phyloP scores from a whole-genome alignment of 2,888 invertebrate species.

The Mimachlamys varia region DNA sequence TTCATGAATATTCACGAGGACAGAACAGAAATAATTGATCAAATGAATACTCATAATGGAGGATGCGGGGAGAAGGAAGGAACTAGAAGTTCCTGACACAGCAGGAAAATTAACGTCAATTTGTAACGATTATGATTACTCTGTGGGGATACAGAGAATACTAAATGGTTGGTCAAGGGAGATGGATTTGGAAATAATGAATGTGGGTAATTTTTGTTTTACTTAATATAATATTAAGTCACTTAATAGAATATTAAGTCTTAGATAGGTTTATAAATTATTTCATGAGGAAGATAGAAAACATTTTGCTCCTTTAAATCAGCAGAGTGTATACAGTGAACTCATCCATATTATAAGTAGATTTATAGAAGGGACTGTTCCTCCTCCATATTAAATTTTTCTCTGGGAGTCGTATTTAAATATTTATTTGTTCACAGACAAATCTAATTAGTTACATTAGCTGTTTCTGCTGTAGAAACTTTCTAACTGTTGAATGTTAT shows the following conservation, averaged over 20 bases:
- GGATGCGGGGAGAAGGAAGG: not conserved
- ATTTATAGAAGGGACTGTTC: too few relatives aligned
- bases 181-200: not conserved
- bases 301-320: not conserved
- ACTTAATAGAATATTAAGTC: not conserved
- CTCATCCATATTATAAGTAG: not conserved
- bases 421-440: not conserved
- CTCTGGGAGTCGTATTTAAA: not conserved
- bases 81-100: not conserved
- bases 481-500: not conserved
- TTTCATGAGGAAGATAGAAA: not conserved
- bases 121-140: not conserved
- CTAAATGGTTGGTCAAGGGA: not conserved
- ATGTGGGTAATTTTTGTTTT: not conserved
- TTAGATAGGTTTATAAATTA: constrained; percentile 31
- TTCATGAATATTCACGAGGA: too few relatives aligned
- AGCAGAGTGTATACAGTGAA: not conserved
- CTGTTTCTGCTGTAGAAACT: not conserved
- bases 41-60: constrained; percentile 24
- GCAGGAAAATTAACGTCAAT: not conserved
- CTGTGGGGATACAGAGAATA: not conserved
- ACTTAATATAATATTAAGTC: not conserved
- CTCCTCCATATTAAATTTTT: not conserved
- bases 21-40: not conserved
- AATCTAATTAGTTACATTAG: too few relatives aligned